These are phyloP conservation scores for Ageneiosus marmoratus DNA, from an alignment of 2,113 vertebrate genomes.

Conservation along the genomic window DNA sequence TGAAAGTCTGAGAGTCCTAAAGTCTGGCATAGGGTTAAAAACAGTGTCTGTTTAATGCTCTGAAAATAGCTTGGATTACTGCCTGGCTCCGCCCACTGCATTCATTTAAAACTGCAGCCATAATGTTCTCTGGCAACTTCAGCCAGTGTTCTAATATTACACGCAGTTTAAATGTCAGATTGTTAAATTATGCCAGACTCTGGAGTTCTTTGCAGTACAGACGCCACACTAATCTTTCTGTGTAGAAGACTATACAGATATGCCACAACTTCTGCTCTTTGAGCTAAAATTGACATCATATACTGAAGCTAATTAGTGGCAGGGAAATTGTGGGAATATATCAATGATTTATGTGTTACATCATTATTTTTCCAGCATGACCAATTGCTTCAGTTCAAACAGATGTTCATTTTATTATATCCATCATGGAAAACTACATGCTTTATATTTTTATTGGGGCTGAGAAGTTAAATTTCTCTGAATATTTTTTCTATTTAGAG, in stretches of 20 bases:
- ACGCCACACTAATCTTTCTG: neutral
- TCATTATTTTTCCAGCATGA: neutral
- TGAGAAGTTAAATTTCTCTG: neutral
- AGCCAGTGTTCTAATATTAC: conserved; percentile 35
- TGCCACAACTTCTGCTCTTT: neutral
- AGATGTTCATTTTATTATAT: neutral
- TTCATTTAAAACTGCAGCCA: conserved; percentile 34
- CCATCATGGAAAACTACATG: neutral
- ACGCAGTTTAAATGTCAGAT: conserved; percentile 46
- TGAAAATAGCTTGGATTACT: conserved; percentile 27
- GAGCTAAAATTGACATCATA: neutral
- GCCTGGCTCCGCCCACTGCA: neutral
- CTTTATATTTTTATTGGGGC: neutral
- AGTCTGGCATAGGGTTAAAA: neutral
- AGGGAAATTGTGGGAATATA: neutral
- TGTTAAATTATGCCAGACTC: conserved; percentile 38
- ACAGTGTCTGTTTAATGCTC: conserved; percentile 2
- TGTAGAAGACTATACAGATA: neutral
- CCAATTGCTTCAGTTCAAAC: neutral
- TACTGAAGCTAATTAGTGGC: neutral
- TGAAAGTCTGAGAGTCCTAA: neutral
- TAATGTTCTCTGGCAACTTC: conserved; percentile 28
- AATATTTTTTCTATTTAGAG: no score
- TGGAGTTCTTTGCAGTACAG: conserved; percentile 9
- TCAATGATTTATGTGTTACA: neutral